Conservation (phyloP, 2,888 invertebrate genomes). For the Pilophorus perplexus region DNA sequence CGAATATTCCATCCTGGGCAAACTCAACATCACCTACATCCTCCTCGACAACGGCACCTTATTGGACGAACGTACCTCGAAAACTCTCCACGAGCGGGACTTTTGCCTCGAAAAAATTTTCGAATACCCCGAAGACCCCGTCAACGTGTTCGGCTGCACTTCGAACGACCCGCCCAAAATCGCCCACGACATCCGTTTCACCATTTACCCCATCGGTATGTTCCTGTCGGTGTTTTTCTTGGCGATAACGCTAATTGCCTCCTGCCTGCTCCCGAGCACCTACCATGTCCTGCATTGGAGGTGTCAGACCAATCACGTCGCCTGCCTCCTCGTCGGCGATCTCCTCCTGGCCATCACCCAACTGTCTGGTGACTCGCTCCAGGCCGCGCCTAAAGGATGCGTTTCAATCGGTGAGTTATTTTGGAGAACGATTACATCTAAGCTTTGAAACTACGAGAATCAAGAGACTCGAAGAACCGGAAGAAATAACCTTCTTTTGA, state of each 20-base stretch:
- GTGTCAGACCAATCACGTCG: conserved; percentile 83
- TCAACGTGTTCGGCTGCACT: conserved; percentile 62
- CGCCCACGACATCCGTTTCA: conserved; percentile 60
- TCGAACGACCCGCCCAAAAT: not conserved
- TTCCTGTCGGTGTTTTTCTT: conserved; percentile 78
- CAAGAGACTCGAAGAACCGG: not conserved
- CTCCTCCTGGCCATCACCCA: conserved; percentile 75
- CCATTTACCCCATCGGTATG: conserved; percentile 72
- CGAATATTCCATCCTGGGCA: conserved; percentile 56
- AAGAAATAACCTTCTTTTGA: too few species aligned
- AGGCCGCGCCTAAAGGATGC: conserved; percentile 63
- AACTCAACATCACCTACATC: conserved; percentile 52
- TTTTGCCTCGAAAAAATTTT: conserved; percentile 54
- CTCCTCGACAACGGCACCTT: conserved; percentile 60
- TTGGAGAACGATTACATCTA: too few species aligned
- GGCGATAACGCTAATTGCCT: conserved; percentile 74
- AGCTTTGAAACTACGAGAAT: not conserved
- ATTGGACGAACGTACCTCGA: conserved; percentile 54
- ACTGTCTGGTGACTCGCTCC: conserved; percentile 63
- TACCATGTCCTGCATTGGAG: conserved; percentile 86
- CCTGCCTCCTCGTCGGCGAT: conserved; percentile 77
- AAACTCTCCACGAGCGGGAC: conserved; percentile 56
- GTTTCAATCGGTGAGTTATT: conserved; percentile 64
- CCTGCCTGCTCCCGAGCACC: conserved; percentile 74
- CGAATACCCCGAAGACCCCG: conserved; percentile 50